Base-by-base conservation (phyloP, 2,888 invertebrate genomes). In the Sinhomidia bicolor region DNA sequence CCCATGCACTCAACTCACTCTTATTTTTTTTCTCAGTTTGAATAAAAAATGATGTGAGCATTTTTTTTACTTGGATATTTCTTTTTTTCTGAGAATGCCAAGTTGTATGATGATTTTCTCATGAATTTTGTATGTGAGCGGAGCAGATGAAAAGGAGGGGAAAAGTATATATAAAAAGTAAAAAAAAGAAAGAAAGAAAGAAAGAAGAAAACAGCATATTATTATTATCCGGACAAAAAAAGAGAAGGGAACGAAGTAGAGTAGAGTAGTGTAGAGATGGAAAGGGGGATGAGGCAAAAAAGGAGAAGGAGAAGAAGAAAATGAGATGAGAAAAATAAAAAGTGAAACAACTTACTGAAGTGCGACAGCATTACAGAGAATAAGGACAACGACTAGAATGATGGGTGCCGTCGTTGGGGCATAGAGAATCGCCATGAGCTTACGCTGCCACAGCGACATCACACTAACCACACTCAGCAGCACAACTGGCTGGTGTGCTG, bases 361-460 rank as follows among this genome's bases (percentile, higher is more conserved):
- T 71, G 89, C 62, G 82, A 76, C 81, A 89, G 82, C 79, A 81
- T 83, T 86, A 12, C 76, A 83, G n/a, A 83, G 71, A 86, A 86
- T 57, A 78, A 86, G 83, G 86, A 79, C 79, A 76, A 79, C 51
- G 68, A 86, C 54, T 41, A 86, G 41, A 79, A 89, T 60, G 85
- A 86, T 89, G 85, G 81, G 85, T 82, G 85, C 65, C 71, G 82
- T 81, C 85, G 74, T 85, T 89, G 57, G 78, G 85, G 85, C 76
- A 89, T 80, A 76, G 81, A 85, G 85, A 82, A 65, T 82, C 65
- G 85, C 85, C 85, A 89, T 85, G 89, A 89, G 89, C 85, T 80
- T 89, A 89, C 78, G 78, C 80, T 85, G 79, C 89, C 89, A 89
- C 89, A 81, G 84, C 80, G 85, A 80, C 89, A 89, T 89, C 85